Conservation (phyloP, 1,140 invertebrate genomes). For the Belonocnema kinseyi region DNA sequence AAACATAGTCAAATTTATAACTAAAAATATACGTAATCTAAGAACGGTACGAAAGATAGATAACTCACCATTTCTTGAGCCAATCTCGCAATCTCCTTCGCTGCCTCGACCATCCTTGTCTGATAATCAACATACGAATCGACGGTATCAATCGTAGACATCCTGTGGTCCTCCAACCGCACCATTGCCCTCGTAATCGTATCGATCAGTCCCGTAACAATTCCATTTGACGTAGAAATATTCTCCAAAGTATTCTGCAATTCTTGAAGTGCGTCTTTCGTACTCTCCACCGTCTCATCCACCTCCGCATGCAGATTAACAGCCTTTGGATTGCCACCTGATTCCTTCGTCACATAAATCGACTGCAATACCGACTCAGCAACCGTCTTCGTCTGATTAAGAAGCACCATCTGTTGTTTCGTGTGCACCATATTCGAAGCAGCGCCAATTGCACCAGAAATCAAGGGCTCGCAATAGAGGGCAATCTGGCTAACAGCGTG, state of each 20-base stretch:
- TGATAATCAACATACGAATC: conserved; percentile 96
- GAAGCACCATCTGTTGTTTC: conserved; percentile 89
- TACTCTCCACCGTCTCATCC: conserved; percentile 87
- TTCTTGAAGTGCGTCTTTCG: conserved; percentile 89
- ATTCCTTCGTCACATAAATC: conserved; percentile 90
- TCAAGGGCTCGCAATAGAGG: conserved; percentile 89
- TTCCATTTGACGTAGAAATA: conserved; percentile 90
- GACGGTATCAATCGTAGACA: conserved; percentile 72
- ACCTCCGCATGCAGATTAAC: conserved; percentile 86
- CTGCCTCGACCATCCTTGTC: conserved; percentile 94
- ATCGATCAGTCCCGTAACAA: conserved; percentile 91
- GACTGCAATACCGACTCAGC: conserved; percentile 92
- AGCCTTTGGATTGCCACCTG: conserved; percentile 94
- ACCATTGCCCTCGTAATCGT: conserved; percentile 91
- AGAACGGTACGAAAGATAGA: not conserved
- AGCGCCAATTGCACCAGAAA: conserved; percentile 88
- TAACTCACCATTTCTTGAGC: conserved; percentile 92
- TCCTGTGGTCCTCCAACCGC: conserved; percentile 83
- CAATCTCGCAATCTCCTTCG: conserved; percentile 95
- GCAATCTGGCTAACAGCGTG: conserved; percentile 90
- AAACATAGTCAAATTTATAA: no score
- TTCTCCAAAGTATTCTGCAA: conserved; percentile 88
- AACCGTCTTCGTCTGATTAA: conserved; percentile 96
- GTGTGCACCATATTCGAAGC: conserved; percentile 93
- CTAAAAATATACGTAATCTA: no score